These are phyloP conservation scores for Hypolimnas misippus DNA, from an alignment of 2,888 invertebrate species.

Conservation along the genomic window DNA sequence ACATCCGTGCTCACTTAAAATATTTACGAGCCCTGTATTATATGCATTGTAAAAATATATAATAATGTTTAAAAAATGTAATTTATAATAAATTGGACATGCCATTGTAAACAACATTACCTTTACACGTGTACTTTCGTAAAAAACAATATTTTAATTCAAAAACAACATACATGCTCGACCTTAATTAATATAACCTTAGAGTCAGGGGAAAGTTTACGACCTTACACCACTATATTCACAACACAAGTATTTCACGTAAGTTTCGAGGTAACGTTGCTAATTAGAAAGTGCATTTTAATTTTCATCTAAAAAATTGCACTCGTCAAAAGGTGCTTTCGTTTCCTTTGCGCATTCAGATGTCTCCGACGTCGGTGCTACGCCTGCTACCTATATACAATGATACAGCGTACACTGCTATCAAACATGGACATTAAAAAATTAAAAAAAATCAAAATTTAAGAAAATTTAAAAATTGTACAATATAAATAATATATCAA, in stretches of 20 bases:
- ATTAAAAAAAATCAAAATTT: background rate
- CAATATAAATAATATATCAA: no score
- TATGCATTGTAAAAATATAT: no score
- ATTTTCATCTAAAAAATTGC: conserved; percentile 51
- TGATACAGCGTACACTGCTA: conserved; percentile 36
- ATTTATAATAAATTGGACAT: no score
- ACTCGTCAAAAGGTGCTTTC: conserved; percentile 47
- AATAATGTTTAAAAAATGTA: no score
- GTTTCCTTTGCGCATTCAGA: conserved; percentile 56
- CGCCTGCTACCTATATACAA: conserved; percentile 15
- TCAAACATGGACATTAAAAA: background rate
- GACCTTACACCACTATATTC: conserved; percentile 16
- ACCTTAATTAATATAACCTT: conserved; percentile 6
- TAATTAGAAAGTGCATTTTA: conserved; percentile 45
- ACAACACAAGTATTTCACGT: conserved; percentile 13
- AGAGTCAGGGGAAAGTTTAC: background rate
- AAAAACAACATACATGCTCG: background rate
- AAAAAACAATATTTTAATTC: background rate
- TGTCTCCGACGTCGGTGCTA: conserved; percentile 44
- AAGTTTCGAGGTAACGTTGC: conserved; percentile 20
- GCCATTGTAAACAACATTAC: no score
- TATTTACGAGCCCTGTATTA: no score
- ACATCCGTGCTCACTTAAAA: no score
- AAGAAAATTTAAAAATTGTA: background rate
- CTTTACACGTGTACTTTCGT: background rate